Base-by-base conservation (phyloP, 2,797 vertebrate genomes). In the Sebastes vulpes region DNA sequence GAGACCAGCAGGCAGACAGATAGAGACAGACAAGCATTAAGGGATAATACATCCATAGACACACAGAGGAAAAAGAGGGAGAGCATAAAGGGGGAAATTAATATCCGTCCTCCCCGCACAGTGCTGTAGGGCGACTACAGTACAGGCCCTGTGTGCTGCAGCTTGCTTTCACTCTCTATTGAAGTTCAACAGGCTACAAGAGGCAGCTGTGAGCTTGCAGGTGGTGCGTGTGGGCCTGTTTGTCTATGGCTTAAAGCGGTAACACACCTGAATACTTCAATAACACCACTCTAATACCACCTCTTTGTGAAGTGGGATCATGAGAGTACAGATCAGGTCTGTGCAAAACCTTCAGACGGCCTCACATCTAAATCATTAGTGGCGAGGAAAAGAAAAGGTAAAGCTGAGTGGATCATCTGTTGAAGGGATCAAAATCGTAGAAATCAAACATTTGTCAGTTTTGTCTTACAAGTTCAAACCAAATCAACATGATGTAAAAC, bases 101-200 rank as follows among this genome's bases (percentile, higher is more conserved):
- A 89, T 87, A 86, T 81, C 78, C 71, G 65, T 76, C 67, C 63
- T 79, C 71, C 75, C 64, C 68, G 65, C 52, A 25, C 64, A 29
- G 66, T 28, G 85, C 88, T 87, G 16, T 2, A 68, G 86, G 89
- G 79, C 52, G 64, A 73, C 65, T 66, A 73, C 72, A 58, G 72
- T 35, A 4, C 60, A 71, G 50, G 46, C 74, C 50, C 59, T 77
- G 69, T 77, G 82, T 77, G 82, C 79, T 23, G 6, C 71, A 75
- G 83, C 68, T 77, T 79, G 85, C 77, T 79, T 58, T 84, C 56
- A 8, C 67, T 75, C 54, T 65, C 61, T 77, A 54, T 57, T 79
- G 84, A 90, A 81, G 89, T 82, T 89, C 75, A 88, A 31, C 70
- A 68, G 65, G 50, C 72, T 83, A 63, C 28, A 23, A 84, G 53